phyloP scores from a whole-genome alignment of 2,797 vertebrate genomes.

The Gymnothorax javanicus region DNA sequence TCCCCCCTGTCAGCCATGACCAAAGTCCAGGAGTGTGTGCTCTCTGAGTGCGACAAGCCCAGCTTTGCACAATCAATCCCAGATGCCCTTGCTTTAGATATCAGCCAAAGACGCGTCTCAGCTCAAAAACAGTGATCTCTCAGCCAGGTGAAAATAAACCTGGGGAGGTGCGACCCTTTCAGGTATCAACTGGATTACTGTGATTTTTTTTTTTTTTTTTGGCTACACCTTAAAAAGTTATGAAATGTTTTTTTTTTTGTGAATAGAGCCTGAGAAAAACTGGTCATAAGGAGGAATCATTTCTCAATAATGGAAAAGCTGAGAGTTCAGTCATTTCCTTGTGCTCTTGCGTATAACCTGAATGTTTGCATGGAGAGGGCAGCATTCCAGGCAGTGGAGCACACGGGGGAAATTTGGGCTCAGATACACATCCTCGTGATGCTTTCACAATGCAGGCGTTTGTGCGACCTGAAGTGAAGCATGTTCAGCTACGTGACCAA shows the following conservation, averaged over 20 bases:
- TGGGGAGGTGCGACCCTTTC: not conserved
- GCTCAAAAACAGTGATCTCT: not conserved
- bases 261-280: not conserved
- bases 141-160: not conserved
- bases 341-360: not conserved
- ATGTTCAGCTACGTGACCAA: not conserved
- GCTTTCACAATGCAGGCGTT: not conserved
- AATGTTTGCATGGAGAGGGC: not conserved
- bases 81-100: conserved; percentile 3
- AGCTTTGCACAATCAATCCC: not conserved
- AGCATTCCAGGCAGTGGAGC: not conserved
- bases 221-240: not conserved
- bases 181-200: not conserved
- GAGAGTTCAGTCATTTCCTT: not conserved
- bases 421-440: not conserved
- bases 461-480: not conserved
- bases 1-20: conserved; percentile 17
- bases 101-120: not conserved
- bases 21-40: conserved; percentile 45
- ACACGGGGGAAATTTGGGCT: not conserved
- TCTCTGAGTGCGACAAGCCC: not conserved
- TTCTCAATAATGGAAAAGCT: not conserved
- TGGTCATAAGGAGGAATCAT: not conserved
- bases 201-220: not conserved
- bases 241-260: not conserved